Evolutionary conservation across 2,888 invertebrate species (phyloP), one percentile per base, ranked within the genome.

Genomic region (Drosophila merina): DNA sequence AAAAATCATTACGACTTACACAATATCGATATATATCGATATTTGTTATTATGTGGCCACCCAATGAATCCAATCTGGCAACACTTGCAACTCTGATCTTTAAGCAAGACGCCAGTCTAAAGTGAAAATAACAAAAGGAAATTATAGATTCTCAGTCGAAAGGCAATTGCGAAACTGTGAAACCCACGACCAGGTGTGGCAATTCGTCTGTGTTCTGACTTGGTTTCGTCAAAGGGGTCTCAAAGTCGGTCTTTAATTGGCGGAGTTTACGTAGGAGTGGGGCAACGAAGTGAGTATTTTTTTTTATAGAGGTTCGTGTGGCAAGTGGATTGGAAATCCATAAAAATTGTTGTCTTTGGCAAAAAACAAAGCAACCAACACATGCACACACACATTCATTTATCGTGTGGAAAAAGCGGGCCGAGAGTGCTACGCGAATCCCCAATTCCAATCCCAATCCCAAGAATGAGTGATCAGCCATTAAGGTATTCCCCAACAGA

Each of bases 401-500:
- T 7, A 9, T 4, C 7, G 20, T 0, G 20, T n/a, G 47, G n/a
- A 33, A 20, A 58, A 36, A 9, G 20, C 20, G 8, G 14, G 42
- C 8, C 42, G 36, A 64, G 54, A 68, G 48, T 42, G 12, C 49
- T 60, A 60, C 62, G 50, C 69, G 70, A 60, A 54, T 69, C 69
- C 57, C 30, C 28, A 20, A n/a, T 25, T 33, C 36, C 45, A 20
- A 25, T 70, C 57, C 30, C 20, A 20, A n/a, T 25, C 42, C 36
- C 45, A 20, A 25, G 58, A 66, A 73, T 80, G 86, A 86, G 57
- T 76, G 78, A 78, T 85, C 47, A 57, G 59, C 73, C 77, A 44
- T 45, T 55, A 33, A 86, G 82, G 82, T 82, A 84, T 83, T 83
- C 84, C 83, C 83, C 83, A 68, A 58, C 76, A 62, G 63, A 66